Percentiles rank a stretch among this genome's conserved stretches.
phyloP scores from a whole-genome alignment of 2,113 vertebrate genomes.

The Bostrychus sinensis region DNA sequence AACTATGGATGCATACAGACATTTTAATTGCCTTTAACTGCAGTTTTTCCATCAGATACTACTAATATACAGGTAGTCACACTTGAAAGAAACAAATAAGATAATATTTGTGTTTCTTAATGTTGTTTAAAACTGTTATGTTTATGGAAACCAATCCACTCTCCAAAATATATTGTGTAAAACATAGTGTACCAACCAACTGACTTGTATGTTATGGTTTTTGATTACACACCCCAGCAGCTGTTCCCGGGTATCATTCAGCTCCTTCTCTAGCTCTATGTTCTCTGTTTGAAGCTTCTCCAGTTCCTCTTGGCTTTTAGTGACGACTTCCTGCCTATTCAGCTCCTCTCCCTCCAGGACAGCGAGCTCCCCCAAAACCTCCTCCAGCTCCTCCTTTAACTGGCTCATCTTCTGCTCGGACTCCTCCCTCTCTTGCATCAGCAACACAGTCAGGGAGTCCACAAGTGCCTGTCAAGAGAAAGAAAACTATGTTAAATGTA shows the following conservation, averaged over 20 bases:
- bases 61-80: no score
- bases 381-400: constrained; percentile 85
- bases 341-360: constrained; percentile 83
- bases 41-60: no score
- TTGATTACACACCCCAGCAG: constrained; percentile 80
- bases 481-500: background rate
- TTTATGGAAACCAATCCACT: no score
- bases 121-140: no score
- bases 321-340: constrained; percentile 70
- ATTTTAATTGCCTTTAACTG: no score
- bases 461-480: constrained; percentile 77
- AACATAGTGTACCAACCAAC: background rate
- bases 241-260: constrained; percentile 70
- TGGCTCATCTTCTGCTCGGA: constrained; percentile 71
- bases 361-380: constrained; percentile 85
- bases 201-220: background rate
- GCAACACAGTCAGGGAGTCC: constrained; percentile 73
- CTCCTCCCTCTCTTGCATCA: constrained; percentile 80
- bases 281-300: constrained; percentile 78
- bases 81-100: no score
- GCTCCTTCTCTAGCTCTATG: constrained; percentile 73
- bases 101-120: no score
- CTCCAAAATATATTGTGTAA: background rate
- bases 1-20: no score
- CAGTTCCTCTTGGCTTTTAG: constrained; percentile 66